A percentile compares a stretch with the other conserved stretches of the same genome.
phyloP scores from a whole-genome alignment of 2,113 vertebrate genomes.

The Phyllostomus discolor region DNA sequence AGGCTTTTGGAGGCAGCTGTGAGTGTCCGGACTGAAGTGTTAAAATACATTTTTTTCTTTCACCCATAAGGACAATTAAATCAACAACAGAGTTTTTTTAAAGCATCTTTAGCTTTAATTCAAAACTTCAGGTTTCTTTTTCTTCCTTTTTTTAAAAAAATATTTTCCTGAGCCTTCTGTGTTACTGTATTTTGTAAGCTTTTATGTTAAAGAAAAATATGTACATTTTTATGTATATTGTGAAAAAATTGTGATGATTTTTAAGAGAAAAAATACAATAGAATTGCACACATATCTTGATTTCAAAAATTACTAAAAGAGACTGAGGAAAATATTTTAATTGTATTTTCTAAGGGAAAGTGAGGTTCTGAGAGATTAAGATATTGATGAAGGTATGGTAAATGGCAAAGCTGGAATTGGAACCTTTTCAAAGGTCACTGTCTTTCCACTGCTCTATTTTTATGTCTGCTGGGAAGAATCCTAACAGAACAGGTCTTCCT shows the following conservation, averaged over 20 bases:
- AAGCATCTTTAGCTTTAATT: slow-evolving; percentile 94
- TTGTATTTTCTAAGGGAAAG: not conserved
- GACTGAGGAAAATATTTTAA: not conserved
- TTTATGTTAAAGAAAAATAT: slow-evolving; percentile 95
- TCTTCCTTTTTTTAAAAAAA: slow-evolving; percentile 83
- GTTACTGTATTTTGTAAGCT: slow-evolving; percentile 93
- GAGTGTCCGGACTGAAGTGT: slow-evolving; percentile 91
- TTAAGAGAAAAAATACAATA: slow-evolving; percentile 86
- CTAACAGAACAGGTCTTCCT: not conserved
- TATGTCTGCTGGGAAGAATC: not conserved
- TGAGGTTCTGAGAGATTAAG: not conserved
- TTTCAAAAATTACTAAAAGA: not conserved
- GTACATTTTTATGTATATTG: slow-evolving; percentile 83
- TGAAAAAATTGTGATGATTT: slow-evolving; percentile 98
- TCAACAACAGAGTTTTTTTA: slow-evolving; percentile 86
- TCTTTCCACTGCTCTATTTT: not conserved
- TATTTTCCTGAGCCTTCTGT: slow-evolving; percentile 95
- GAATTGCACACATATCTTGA: not conserved
- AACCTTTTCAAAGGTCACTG: not conserved
- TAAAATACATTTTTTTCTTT: slow-evolving; percentile 94
- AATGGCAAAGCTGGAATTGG: not conserved
- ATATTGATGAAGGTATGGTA: not conserved
- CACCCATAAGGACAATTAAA: slow-evolving; percentile 93
- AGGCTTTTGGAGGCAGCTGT: slow-evolving; percentile 86
- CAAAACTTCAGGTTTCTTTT: slow-evolving; percentile 89